Conservation (phyloP, 2,888 invertebrate genomes). For the Tetropium fuscum region DNA sequence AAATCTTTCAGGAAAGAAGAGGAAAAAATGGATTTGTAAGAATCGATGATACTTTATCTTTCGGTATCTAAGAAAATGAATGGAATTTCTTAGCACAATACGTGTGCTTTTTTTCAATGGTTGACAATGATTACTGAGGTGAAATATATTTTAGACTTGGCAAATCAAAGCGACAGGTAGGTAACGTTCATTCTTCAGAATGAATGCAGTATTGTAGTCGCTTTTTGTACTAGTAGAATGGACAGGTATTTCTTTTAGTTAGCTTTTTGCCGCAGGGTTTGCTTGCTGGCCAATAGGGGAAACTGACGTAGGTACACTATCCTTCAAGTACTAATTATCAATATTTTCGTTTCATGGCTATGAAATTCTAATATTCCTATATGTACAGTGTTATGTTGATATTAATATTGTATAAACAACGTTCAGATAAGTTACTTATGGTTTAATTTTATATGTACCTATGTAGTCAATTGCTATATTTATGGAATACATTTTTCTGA, state of each 20-base stretch:
- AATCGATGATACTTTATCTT: constrained; percentile 40
- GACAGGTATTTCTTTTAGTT: constrained; percentile 62
- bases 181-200: constrained; percentile 59
- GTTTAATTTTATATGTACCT: too few relatives aligned
- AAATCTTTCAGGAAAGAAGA: constrained; percentile 3
- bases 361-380: too few relatives aligned
- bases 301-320: constrained; percentile 4
- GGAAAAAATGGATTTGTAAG: constrained; percentile 11
- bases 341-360: too few relatives aligned
- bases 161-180: constrained; percentile 64
- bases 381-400: too few relatives aligned
- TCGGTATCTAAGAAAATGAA: constrained; percentile 51
- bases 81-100: constrained; percentile 48
- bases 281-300: constrained; percentile 25
- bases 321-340: too few relatives aligned
- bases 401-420: too few relatives aligned
- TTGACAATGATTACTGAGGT: constrained; percentile 62
- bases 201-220: constrained; percentile 56
- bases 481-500: too few relatives aligned
- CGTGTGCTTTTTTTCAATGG: constrained; percentile 51
- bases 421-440: too few relatives aligned
- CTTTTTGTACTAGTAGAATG: constrained; percentile 56
- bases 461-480: too few relatives aligned
- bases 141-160: constrained; percentile 64
- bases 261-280: constrained; percentile 54